phyloP scores from a whole-genome alignment of 1,140 invertebrate species.

The Pectinophora gossypiella region DNA sequence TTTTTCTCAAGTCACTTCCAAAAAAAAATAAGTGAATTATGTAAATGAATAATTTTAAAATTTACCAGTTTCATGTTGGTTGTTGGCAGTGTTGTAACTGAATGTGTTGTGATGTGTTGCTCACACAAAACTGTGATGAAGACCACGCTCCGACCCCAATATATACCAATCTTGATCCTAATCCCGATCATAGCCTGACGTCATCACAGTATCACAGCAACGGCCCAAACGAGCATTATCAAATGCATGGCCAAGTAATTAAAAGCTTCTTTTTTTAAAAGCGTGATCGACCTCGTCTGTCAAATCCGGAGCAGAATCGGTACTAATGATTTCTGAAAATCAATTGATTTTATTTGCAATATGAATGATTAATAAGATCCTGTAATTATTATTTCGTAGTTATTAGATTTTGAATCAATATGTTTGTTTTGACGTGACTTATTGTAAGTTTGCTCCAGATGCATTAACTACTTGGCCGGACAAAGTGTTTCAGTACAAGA shows the following conservation, averaged over 20 bases:
- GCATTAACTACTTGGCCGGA: no score
- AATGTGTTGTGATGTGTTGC: slow-evolving; percentile 26
- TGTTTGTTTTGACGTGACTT: no score
- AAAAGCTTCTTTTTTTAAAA: slow-evolving; percentile 24
- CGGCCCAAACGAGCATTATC: slow-evolving; percentile 31
- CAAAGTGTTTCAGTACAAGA: no score
- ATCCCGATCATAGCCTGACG: slow-evolving; percentile 61
- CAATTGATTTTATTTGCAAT: background rate
- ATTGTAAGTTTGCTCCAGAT: no score
- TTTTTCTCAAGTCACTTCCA: background rate
- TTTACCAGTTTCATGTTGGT: slow-evolving; percentile 62
- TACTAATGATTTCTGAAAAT: background rate
- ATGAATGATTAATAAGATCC: no score
- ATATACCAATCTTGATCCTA: slow-evolving; percentile 55
- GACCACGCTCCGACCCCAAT: slow-evolving; percentile 35
- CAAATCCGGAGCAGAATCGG: slow-evolving; percentile 18
- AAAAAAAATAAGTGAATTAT: slow-evolving; percentile 1
- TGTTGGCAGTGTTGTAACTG: slow-evolving; percentile 27
- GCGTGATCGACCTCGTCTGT: slow-evolving; percentile 47
- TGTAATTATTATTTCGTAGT: no score
- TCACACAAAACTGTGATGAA: slow-evolving; percentile 46
- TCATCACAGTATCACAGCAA: no score
- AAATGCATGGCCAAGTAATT: slow-evolving; percentile 30
- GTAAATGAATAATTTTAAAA: slow-evolving; percentile 15
- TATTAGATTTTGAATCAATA: no score